Evolutionary conservation across 2,113 vertebrate species (phyloP).

Genomic region (Morone saxatilis): DNA sequence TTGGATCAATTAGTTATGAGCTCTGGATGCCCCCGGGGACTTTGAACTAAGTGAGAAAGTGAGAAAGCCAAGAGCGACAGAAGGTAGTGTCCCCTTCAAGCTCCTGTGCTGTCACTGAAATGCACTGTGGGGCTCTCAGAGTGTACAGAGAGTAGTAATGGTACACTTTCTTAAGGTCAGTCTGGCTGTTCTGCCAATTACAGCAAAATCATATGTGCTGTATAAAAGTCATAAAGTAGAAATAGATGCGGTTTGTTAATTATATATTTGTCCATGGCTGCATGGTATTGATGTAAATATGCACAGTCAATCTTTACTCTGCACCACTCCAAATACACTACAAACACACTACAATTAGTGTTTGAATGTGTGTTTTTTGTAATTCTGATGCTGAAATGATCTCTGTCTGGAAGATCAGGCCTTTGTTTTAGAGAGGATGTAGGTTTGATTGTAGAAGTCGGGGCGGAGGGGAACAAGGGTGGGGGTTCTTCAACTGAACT

Average conservation of each 20-base stretch:
- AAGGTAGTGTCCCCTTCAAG: conserved; percentile 30
- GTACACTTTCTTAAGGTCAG: conserved; percentile 26
- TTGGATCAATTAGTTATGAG: conserved; percentile 73
- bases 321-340: background rate
- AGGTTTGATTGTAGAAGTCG: background rate
- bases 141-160: background rate
- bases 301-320: background rate
- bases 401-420: no score
- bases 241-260: conserved; percentile 11
- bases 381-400: no score
- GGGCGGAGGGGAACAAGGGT: background rate
- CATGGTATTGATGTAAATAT: no score
- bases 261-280: background rate
- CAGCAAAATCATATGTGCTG: background rate
- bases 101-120: conserved; percentile 25
- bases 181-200: conserved; percentile 8
- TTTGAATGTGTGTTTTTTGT: background rate
- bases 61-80: conserved; percentile 39
- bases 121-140: conserved; percentile 18
- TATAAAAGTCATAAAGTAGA: background rate
- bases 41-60: conserved; percentile 44
- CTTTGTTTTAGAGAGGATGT: background rate
- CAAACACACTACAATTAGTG: background rate
- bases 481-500: background rate
- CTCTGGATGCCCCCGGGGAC: conserved; percentile 53